Evolutionary conservation across 2,113 vertebrate species (phyloP).

Genomic region (Cyrtonyx montezumae): DNA sequence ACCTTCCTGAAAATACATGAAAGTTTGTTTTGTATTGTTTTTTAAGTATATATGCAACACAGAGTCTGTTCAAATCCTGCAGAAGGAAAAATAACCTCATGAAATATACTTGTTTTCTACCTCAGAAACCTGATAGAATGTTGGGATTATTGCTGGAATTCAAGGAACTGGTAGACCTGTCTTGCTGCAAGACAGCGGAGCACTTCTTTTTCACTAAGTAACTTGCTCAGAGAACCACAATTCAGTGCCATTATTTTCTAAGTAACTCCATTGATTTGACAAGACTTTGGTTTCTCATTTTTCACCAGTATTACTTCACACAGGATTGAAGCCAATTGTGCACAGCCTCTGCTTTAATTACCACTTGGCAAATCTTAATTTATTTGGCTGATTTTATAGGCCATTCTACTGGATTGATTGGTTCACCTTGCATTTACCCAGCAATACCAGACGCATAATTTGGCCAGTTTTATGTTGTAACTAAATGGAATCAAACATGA

Average conservation of each 20-base stretch:
- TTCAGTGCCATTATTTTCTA: not conserved
- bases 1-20: slow-evolving; percentile 67
- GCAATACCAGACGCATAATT: not conserved
- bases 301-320: not conserved
- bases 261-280: not conserved
- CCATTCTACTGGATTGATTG: not conserved
- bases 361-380: not conserved
- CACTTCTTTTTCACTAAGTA: not conserved
- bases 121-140: slow-evolving; percentile 12
- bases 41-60: slow-evolving; percentile 18
- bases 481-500: not conserved
- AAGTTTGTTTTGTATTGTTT: not conserved
- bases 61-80: slow-evolving; percentile 3
- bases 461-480: not conserved
- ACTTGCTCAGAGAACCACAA: not conserved
- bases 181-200: not conserved
- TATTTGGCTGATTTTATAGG: not conserved
- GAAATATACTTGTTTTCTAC: slow-evolving; percentile 13
- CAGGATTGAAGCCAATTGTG: not conserved
- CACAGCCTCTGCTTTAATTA: not conserved
- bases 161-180: not conserved
- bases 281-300: not conserved
- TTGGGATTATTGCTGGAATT: not conserved
- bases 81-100: not conserved
- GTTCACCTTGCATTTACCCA: not conserved